phyloP scores from a whole-genome alignment of 2,888 invertebrate species.

The Tholera decimalis region DNA sequence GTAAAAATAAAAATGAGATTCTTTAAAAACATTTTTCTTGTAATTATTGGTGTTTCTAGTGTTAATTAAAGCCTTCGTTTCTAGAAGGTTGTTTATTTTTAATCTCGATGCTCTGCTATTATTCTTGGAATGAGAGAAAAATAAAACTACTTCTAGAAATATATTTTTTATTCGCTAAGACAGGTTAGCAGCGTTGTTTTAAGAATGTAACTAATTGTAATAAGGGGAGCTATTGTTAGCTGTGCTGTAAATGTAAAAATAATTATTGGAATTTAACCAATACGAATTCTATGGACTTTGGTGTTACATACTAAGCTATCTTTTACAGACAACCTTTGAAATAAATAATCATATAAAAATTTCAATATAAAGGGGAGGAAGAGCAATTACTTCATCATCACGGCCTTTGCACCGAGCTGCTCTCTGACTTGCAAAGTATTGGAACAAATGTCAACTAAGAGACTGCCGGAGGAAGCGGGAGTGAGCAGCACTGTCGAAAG shows the following conservation, averaged over 20 bases:
- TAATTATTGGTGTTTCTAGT: background rate
- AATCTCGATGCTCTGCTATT: background rate
- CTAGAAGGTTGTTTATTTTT: conserved; percentile 3
- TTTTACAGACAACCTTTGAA: too few species aligned
- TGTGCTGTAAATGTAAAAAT: too few species aligned
- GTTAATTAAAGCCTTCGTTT: conserved; percentile 9
- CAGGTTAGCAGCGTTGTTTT: background rate
- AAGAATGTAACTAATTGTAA: background rate
- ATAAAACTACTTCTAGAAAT: background rate
- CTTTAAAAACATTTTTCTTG: background rate
- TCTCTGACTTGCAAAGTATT: conserved; percentile 3
- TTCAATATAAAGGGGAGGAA: background rate
- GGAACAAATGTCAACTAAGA: conserved; percentile 17
- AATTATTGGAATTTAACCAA: too few species aligned
- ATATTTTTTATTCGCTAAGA: background rate
- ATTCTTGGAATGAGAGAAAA: conserved; percentile 12
- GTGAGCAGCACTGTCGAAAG: conserved; percentile 15
- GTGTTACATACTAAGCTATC: too few species aligned
- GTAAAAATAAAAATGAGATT: conserved; percentile 2
- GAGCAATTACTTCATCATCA: background rate
- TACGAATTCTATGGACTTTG: too few species aligned
- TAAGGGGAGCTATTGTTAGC: background rate
- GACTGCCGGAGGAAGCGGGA: background rate
- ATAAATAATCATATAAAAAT: background rate
- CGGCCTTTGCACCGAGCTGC: background rate